Base-by-base conservation (phyloP, 1,140 invertebrate species). In the Latrodectus geometricus region DNA sequence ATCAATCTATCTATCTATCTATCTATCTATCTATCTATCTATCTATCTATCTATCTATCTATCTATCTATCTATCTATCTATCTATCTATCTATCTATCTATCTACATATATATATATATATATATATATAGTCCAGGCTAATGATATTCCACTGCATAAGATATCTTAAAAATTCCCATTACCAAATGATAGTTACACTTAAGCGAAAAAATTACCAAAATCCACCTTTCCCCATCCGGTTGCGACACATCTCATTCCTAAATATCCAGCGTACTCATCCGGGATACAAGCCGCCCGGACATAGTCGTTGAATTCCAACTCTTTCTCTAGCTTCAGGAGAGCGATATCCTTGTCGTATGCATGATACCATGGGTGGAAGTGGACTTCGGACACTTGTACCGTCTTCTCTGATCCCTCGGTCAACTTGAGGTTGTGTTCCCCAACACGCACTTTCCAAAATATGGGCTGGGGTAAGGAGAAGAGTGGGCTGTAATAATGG, bases 251-350 rank as follows among this genome's bases (percentile, higher is more conserved):
- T 69, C 89, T 86, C 69, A 91, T 90, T 3, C 88, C 89, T 69
- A 89, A 88, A 52, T 89, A 89, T 52, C 89, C 80, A 23, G 88
- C 89, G 20, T 89, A 73, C 9, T 88, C 88, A 83, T 89, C 88
- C 35, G 91, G 91, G 21, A 92, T 87, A 79, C 89, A 92, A 61
- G 89, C 86, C 14, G 89, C 88, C 61, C 78, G 52, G 23, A 90
- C 83, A 69, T 88, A 88, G 23, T 89, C 87, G 35, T 70, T 89
- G 9, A 87, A 72, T 72, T 88, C 88, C 0, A 95, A 94, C 35
- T 95, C 93, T 89, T 94, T 93, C 8, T 94, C 94, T 75, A 98
- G 92, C 90, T 96, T 96, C 94, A 97, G 94, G 69, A 98, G 90
- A 54, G 96, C 96, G 89, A 89, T 89, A 83, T 89, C 89, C 78